These are phyloP conservation scores for Conistra vaccinii DNA, from an alignment of 2,888 invertebrate species.

Conservation along the genomic window DNA sequence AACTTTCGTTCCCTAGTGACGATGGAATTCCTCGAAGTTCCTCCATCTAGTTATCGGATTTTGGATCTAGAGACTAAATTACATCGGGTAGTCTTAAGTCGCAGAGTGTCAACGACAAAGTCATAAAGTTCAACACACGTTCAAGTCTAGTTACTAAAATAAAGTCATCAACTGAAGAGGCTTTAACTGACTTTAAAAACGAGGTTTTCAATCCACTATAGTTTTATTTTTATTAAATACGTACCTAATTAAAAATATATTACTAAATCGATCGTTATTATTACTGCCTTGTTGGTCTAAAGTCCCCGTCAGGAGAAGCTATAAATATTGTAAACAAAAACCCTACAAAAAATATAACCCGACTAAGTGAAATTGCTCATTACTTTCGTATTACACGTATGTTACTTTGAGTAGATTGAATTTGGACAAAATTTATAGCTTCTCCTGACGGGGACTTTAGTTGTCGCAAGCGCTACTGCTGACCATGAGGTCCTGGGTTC, in stretches of 20 bases:
- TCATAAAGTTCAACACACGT: constrained; percentile 1
- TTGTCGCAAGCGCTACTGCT: not conserved
- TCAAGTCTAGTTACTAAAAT: not conserved
- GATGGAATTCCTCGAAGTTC: not conserved
- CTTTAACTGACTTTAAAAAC: not conserved
- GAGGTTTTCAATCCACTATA: not conserved
- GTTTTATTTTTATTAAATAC: not conserved
- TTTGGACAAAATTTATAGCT: too few species aligned
- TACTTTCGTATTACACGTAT: too few species aligned
- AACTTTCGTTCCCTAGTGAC: not conserved
- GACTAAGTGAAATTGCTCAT: too few species aligned
- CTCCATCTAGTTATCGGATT: not conserved
- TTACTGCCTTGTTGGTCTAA: not conserved
- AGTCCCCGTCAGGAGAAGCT: too few species aligned
- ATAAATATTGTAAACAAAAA: too few species aligned
- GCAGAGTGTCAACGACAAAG: too few species aligned
- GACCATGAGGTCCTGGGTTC: too few species aligned
- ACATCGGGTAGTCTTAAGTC: not conserved
- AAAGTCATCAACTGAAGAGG: not conserved
- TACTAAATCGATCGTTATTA: not conserved
- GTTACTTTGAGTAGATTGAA: too few species aligned
- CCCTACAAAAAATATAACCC: too few species aligned
- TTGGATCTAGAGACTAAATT: not conserved
- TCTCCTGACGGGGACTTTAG: too few species aligned
- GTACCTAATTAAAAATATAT: not conserved